These are phyloP conservation scores for Caiman crocodilus DNA, from an alignment of 2,797 vertebrate genomes.

Conservation along the genomic window DNA sequence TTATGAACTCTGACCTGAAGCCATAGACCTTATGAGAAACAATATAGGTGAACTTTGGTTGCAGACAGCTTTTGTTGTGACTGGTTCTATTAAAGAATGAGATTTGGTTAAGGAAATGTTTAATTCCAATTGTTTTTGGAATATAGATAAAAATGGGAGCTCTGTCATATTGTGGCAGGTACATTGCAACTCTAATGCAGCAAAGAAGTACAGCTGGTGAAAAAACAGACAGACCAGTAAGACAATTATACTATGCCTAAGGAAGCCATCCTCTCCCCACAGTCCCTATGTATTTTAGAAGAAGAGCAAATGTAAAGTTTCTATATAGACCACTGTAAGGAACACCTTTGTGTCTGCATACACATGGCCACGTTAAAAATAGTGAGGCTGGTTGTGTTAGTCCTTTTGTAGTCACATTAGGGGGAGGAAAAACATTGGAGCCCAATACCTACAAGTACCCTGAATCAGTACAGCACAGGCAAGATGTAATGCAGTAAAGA, in stretches of 20 bases:
- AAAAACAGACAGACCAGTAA: background rate
- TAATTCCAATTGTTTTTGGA: background rate
- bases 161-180: background rate
- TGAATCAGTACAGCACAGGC: background rate
- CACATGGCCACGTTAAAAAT: fast-evolving
- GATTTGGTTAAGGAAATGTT: background rate
- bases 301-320: fast-evolving
- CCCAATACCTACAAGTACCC: background rate
- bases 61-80: background rate
- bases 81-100: background rate
- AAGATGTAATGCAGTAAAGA: background rate
- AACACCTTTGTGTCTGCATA: fast-evolving
- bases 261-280: background rate
- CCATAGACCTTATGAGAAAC: background rate
- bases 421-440: background rate
- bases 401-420: background rate
- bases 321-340: background rate
- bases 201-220: background rate
- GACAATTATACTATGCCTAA: background rate
- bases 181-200: background rate
- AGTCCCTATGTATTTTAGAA: background rate
- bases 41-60: background rate
- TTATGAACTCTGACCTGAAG: background rate
- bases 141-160: background rate
- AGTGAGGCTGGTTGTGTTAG: background rate